Evolutionary conservation across 30 jellyfish, hydroid and myxozoan genomes (phyloP).

Genomic region (Nemopilema nomurai): DNA sequence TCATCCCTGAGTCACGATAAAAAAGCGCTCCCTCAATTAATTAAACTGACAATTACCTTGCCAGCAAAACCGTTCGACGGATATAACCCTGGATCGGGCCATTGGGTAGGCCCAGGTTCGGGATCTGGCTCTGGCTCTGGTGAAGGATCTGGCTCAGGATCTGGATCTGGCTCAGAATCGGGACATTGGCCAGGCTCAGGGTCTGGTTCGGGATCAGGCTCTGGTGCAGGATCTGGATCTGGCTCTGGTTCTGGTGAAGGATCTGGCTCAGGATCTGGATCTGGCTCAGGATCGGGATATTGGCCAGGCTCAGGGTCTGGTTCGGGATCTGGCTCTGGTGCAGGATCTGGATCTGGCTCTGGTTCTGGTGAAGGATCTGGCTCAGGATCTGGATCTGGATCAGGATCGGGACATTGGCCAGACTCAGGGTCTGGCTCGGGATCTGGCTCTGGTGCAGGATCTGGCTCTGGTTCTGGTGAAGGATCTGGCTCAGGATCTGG

Average conservation of each 20-base stretch:
- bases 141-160: conserved; percentile 32
- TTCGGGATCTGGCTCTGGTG: conserved; percentile 14
- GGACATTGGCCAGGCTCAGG: conserved; percentile 18
- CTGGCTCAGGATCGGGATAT: conserved; percentile 30
- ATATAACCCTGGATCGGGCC: conserved; percentile 42
- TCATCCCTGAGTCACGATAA: too few species aligned
- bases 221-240: conserved; percentile 19
- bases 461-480: conserved; percentile 36
- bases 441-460: conserved; percentile 19
- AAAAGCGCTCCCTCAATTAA: too few species aligned
- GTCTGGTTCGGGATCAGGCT: conserved; percentile 15
- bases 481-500: conserved; percentile 46
- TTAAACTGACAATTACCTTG: too few species aligned
- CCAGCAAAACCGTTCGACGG: too few species aligned
- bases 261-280: conserved; percentile 50
- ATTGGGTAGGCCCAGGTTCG: conserved; percentile 33
- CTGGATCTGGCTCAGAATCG: conserved; percentile 19
- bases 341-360: conserved; percentile 16
- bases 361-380: conserved; percentile 15
- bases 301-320: conserved; percentile 42
- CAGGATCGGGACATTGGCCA: conserved; percentile 39
- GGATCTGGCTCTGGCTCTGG: conserved; percentile 59
- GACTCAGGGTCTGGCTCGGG: conserved; percentile 18
- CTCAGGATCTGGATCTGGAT: conserved; percentile 33
- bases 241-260: conserved; percentile 31